Conservation (phyloP, 1,140 invertebrate genomes). For the Heliothis subflexa region DNA sequence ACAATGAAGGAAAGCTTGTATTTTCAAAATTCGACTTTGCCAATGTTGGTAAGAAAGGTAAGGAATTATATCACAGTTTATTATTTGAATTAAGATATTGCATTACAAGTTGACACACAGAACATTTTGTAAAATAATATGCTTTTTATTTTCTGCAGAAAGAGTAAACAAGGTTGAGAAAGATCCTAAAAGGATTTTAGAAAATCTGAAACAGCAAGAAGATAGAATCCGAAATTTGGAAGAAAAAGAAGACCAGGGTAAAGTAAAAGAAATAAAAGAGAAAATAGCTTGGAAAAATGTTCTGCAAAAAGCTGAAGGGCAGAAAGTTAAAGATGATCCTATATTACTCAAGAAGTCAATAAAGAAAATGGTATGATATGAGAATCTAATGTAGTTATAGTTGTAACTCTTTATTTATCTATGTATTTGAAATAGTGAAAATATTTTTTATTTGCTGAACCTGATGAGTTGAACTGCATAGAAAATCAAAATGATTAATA, state of each 20-base stretch:
- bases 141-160: conserved; percentile 61
- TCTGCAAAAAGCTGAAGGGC: conserved; percentile 91
- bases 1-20: conserved; percentile 92
- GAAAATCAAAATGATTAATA: too few species aligned
- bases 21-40: conserved; percentile 95
- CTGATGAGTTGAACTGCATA: too few species aligned
- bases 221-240: conserved; percentile 89
- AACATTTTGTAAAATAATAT: neutral
- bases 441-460: neutral
- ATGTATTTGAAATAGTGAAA: neutral
- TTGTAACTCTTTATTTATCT: neutral
- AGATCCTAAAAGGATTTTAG: conserved; percentile 90
- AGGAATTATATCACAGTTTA: neutral
- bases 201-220: conserved; percentile 90
- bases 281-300: conserved; percentile 91
- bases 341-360: conserved; percentile 92
- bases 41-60: conserved; percentile 72
- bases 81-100: neutral
- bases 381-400: too few species aligned
- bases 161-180: conserved; percentile 86
- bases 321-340: conserved; percentile 94
- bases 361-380: conserved; percentile 86
- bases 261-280: conserved; percentile 89
- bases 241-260: conserved; percentile 87
- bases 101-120: too few species aligned